Conservation (phyloP, 2,113 vertebrate species). For the Passer montanus region DNA sequence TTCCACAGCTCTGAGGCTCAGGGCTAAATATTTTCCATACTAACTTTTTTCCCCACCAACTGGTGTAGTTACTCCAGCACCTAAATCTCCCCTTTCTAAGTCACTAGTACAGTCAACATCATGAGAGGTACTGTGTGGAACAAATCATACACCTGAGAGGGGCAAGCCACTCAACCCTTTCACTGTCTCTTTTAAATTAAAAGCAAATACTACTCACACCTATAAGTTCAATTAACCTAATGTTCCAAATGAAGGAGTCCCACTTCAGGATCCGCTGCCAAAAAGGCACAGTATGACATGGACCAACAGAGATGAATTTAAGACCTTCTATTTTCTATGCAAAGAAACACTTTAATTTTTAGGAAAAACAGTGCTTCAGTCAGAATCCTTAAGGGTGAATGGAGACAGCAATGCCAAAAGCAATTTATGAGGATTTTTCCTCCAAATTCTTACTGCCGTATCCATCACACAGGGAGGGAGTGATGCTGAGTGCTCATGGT, state of each 20-base stretch:
- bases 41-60: neutral
- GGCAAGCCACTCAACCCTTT: neutral
- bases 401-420: neutral
- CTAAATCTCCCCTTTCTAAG: neutral
- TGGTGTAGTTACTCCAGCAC: neutral
- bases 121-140: neutral
- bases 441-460: rapidly evolving
- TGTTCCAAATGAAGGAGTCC: neutral
- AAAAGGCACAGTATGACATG: neutral
- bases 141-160: neutral
- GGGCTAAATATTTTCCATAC: neutral
- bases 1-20: neutral
- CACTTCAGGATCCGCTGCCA: neutral
- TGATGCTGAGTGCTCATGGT: rapidly evolving
- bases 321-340: neutral
- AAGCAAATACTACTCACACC: neutral
- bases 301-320: neutral
- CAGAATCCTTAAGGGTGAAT: neutral
- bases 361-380: neutral
- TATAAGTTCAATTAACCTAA: neutral
- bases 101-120: neutral
- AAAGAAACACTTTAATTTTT: neutral
- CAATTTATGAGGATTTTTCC: neutral
- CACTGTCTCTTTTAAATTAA: neutral
- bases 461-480: neutral